phyloP scores from a whole-genome alignment of 1,140 invertebrate species.

The Neuroterus valhalla region DNA sequence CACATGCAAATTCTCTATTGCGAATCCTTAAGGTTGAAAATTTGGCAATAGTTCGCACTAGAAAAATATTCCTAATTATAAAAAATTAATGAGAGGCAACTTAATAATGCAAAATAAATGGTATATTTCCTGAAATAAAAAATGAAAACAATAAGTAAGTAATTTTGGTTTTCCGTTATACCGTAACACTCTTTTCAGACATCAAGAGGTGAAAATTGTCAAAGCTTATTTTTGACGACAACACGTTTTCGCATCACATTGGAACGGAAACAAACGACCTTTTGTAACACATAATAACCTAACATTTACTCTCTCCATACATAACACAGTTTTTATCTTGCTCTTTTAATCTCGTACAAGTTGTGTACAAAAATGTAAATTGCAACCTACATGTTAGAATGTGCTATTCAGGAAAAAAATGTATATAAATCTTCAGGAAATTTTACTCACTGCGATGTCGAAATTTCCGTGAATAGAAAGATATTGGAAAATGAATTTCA shows the following conservation, averaged over 20 bases:
- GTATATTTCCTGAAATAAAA: no score
- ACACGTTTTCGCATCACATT: not conserved
- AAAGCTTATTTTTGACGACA: not conserved
- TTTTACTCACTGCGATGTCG: not conserved
- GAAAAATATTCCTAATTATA: no score
- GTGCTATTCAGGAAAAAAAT: not conserved
- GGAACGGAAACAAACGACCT: not conserved
- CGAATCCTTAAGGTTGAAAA: no score
- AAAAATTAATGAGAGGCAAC: no score
- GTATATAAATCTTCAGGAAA: not conserved
- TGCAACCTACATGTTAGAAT: not conserved
- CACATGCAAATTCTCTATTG: no score
- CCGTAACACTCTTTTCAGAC: no score
- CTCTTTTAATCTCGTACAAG: not conserved
- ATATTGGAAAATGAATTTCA: constrained; percentile 2
- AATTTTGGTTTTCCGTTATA: no score
- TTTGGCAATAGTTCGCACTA: no score
- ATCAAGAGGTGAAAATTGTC: no score
- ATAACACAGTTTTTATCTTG: not conserved
- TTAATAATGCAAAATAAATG: no score
- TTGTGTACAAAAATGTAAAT: not conserved
- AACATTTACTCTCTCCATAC: not conserved
- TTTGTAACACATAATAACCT: not conserved
- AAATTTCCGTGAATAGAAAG: not conserved
- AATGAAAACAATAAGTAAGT: no score